Evolutionary conservation across 2,113 vertebrate genomes (phyloP), one percentile per base, ranked within the genome.

Genomic region (Istiophorus platypterus): DNA sequence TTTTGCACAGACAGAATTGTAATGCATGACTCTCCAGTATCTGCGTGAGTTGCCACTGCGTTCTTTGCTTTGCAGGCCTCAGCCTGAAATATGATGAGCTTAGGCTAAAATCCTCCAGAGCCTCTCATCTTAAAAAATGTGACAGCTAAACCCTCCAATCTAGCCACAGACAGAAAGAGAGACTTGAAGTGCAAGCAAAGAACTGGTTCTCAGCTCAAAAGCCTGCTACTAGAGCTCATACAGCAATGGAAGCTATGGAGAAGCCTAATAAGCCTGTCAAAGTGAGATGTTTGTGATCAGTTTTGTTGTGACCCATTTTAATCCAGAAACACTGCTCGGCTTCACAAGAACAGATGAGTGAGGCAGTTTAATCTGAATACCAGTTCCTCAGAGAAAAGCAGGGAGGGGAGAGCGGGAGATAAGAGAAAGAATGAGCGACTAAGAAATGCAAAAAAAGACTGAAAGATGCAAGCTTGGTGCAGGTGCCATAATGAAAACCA

Each of bases 61-160:
- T 86, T 88, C 65, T 86, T 88, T 83, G 77, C 87, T 90, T 84
- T 81, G 69, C 72, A 83, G 87, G 73, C 72, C 22, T 73, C 61
- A 72, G 26, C 71, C 83, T 82, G 85, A 88, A 91, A 89, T 85
- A 82, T 91, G 86, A 93, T 88, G 88, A 91, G 83, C 89, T 91
- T 86, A 89, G 73, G 79, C 86, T 87, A 84, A 91, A 89, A 87
- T 82, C 74, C 80, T 64, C 37, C 68, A 56, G 87, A 91, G 88
- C 69, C 66, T 86, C 84, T 90, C 89, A 90, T 85, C 85, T 72
- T 82, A 73, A 78, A 88, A 88, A 85, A 80, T 67, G 65, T 84
- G 75, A 82, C 82, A 90, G 86, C 76, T 81, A 89, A 89, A 90
- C 80, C 83, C 70, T 85, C 81, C 78, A 78, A 91, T 91, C 76